Percentiles rank a stretch among this genome's conserved stretches.
Conservation (phyloP, 2,797 vertebrate species). For the Sternarchorhynchus goeldii region DNA sequence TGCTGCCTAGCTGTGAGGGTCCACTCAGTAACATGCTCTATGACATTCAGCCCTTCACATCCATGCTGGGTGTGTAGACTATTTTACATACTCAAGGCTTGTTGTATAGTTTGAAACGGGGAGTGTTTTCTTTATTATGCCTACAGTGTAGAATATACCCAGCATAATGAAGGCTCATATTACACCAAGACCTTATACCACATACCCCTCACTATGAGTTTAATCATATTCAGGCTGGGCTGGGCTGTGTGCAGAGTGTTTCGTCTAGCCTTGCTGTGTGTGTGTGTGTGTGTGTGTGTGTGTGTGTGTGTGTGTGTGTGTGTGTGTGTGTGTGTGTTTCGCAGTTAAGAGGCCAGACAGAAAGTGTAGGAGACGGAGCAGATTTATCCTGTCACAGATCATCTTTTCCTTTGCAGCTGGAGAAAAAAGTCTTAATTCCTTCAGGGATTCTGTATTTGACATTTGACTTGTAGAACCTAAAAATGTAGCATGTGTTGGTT, state of each 20-base stretch:
- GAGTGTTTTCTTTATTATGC: neutral
- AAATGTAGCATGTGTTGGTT: neutral
- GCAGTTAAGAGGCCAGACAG: neutral
- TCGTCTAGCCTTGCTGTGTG: neutral
- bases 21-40: neutral
- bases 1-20: neutral
- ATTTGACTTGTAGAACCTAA: neutral
- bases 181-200: too few relatives aligned
- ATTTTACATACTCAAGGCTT: neutral
- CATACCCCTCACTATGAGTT: neutral
- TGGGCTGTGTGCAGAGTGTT: neutral
- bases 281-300: slow-evolving; percentile 13
- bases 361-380: too few relatives aligned
- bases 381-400: neutral
- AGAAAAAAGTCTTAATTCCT: neutral
- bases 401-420: neutral
- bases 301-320: slow-evolving; percentile 16
- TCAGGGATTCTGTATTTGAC: slow-evolving; percentile 1
- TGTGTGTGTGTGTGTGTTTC: neutral
- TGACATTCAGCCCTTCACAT: neutral
- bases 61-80: slow-evolving; percentile 10
- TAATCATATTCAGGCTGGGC: neutral
- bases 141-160: neutral
- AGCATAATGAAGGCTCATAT: too few relatives aligned
- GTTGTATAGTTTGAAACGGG: neutral